Evolutionary conservation across 2,797 vertebrate species (phyloP).

Genomic region (Phrynocephalus guinanensis): DNA sequence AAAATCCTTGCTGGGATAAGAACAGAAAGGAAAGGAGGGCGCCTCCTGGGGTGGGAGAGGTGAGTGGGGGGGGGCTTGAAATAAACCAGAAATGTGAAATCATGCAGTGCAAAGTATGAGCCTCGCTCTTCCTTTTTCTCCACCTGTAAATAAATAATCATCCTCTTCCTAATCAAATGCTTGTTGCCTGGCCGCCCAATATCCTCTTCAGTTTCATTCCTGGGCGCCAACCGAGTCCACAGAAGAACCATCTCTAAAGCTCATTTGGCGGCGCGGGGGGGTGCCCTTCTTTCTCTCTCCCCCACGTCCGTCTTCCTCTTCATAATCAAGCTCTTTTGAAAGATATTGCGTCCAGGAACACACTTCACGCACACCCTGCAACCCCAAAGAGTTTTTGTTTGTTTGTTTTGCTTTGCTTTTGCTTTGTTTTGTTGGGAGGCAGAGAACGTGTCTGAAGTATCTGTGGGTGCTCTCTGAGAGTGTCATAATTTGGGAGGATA

Average conservation of each 20-base stretch:
- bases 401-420: background rate
- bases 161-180: background rate
- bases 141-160: constrained; percentile 42
- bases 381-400: background rate
- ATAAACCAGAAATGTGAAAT: background rate
- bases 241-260: constrained; percentile 35
- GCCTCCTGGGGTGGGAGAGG: background rate
- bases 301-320: constrained; percentile 26
- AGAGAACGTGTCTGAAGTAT: constrained; percentile 9
- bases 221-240: constrained; percentile 32
- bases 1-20: background rate
- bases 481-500: constrained; percentile 69
- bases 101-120: background rate
- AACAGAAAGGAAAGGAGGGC: too few relatives aligned
- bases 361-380: too few relatives aligned
- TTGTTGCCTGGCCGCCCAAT: constrained; percentile 20
- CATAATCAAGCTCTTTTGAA: constrained; percentile 1
- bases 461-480: constrained; percentile 32
- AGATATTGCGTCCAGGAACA: background rate
- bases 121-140: background rate
- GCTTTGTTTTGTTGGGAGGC: background rate
- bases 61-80: too few relatives aligned
- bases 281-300: background rate
- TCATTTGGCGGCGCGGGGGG: background rate
- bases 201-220: constrained; percentile 44